Evolutionary conservation across 2,797 vertebrate genomes (phyloP), one percentile per base, ranked within the genome.

Genomic region (Caiman crocodilus): DNA sequence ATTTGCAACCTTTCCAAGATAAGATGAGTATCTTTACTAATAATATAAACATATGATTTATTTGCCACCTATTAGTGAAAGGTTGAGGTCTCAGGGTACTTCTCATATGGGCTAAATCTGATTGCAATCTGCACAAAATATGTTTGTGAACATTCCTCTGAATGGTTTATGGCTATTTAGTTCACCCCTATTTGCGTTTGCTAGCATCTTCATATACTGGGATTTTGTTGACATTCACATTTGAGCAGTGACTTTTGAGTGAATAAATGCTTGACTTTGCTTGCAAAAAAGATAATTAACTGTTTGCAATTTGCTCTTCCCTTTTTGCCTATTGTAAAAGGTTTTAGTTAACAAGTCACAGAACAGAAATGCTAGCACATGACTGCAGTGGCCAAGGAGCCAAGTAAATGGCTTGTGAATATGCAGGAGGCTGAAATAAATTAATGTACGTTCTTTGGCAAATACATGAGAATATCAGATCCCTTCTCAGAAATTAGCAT

Each of bases 261-360:
- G 56, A 1, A 0, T 0, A 4, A 55, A 17, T 28, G 78, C 21
- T 14, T 92, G 83, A 80, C 84, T 92, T 90, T 84, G 92, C 92
- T 90, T 93, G 76, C 87, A 87, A 69, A 91, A 79, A 88, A 91
- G 86, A 55, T 13, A 26, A 42, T 76, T 93, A 92, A 81, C 94
- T 93, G 76, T 94, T 81, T 93, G 86, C 5, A 90, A 90, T 83
- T 94, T 93, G 73, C 90, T 93, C 95, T 92, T 56, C 84, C 85
- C 67, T 69, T 35, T 69, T 32, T 18, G 35, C 17, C 14, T 87
- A 92, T 13, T 73, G 30, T 26, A 55, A 63, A 84, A 63, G 9
- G 21, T n/a, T 63, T n/a, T 2, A n/a, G 32, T 28, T 17, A 71
- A 32, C 17, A 14, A 13, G 50, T 42, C 4, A 15, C 26, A 42